Conservation (phyloP, 2,888 invertebrate genomes). For the Trachelus troglodyta region DNA sequence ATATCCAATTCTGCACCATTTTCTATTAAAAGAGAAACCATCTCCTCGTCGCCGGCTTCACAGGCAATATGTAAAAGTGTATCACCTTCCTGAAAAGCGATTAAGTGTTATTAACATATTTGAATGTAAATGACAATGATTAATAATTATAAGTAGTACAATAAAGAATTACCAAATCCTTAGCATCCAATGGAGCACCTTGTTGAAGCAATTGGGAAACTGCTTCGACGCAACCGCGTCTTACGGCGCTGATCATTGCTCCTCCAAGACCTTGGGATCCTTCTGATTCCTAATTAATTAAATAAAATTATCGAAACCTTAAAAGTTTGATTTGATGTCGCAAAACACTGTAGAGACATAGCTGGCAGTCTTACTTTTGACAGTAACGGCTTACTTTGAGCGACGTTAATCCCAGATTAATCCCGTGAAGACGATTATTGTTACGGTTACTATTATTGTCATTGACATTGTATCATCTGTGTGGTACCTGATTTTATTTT, state of each 20-base stretch:
- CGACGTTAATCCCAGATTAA: background rate
- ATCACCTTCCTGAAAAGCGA: conserved; percentile 69
- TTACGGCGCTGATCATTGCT: conserved; percentile 63
- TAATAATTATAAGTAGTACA: background rate
- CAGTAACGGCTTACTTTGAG: background rate
- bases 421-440: conserved; percentile 13
- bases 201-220: conserved; percentile 61
- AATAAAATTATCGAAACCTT: background rate
- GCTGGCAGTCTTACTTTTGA: background rate
- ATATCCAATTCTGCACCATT: conserved; percentile 70
- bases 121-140: background rate
- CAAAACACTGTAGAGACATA: background rate
- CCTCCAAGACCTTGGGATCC: conserved; percentile 60
- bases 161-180: conserved; percentile 54
- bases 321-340: background rate
- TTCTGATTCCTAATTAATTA: conserved; percentile 58
- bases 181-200: conserved; percentile 60
- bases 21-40: conserved; percentile 59
- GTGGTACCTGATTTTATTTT: conserved; percentile 4
- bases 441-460: conserved; percentile 12
- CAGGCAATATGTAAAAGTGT: conserved; percentile 74
- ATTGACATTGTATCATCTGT: conserved; percentile 6
- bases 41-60: conserved; percentile 57
- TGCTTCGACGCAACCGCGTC: conserved; percentile 61
- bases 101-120: conserved; percentile 13